Percentiles rank a stretch among this genome's conserved stretches.
Conservation (phyloP, 2,797 vertebrate species). For the Ptychobarbus kaznakovi region DNA sequence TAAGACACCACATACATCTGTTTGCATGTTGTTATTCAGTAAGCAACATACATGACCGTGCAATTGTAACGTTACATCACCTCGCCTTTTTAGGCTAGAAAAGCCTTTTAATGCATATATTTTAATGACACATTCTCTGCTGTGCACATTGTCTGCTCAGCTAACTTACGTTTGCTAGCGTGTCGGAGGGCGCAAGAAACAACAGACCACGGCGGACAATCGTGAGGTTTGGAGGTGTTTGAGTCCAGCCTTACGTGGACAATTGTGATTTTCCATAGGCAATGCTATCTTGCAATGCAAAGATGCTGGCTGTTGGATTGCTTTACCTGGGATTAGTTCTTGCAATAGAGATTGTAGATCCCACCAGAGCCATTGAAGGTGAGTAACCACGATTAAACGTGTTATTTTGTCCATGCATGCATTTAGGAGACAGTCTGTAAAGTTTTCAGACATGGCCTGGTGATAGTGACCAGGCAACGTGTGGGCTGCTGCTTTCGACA, state of each 20-base stretch:
- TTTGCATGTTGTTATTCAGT: slow-evolving; percentile 72
- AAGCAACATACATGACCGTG: slow-evolving; percentile 70
- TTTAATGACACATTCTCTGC: slow-evolving; percentile 51
- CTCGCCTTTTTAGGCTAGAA: slow-evolving; percentile 71
- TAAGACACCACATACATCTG: slow-evolving; percentile 60
- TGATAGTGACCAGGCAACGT: slow-evolving; percentile 2
- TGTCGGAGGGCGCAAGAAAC: slow-evolving; percentile 67
- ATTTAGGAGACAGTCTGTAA: slow-evolving; percentile 39
- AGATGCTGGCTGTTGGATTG: slow-evolving; percentile 78
- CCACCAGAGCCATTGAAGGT: slow-evolving; percentile 74
- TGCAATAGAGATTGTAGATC: slow-evolving; percentile 71
- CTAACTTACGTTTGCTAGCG: slow-evolving; percentile 52
- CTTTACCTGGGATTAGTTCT: slow-evolving; percentile 78
- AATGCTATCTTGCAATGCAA: slow-evolving; percentile 75
- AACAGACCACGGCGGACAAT: slow-evolving; percentile 70
- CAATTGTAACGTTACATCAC: slow-evolving; percentile 66
- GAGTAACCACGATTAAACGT: slow-evolving; percentile 69
- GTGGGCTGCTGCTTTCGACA: slow-evolving; percentile 31
- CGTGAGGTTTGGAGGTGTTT: slow-evolving; percentile 75
- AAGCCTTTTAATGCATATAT: slow-evolving; percentile 44
- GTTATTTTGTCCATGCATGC: neutral
- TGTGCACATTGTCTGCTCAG: slow-evolving; percentile 56
- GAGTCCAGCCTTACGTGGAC: slow-evolving; percentile 71
- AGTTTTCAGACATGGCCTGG: slow-evolving; percentile 47
- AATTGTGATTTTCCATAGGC: slow-evolving; percentile 71